Conservation (phyloP, 2,888 invertebrate genomes). For the Megamerina dolium region DNA sequence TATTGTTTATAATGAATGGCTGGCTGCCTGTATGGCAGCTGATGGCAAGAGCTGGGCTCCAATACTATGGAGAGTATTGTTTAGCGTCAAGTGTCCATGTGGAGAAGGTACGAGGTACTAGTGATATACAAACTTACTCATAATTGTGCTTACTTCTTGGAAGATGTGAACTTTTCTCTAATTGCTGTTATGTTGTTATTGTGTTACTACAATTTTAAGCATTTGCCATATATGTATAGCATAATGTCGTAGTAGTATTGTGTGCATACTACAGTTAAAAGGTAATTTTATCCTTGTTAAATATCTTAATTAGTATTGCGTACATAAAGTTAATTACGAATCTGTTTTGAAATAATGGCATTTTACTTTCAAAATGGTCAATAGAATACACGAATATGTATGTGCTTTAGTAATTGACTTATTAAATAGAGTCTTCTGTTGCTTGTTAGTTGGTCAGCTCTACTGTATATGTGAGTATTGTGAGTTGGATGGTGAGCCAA, state of each 20-base stretch:
- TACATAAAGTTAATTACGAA: slow-evolving; percentile 28
- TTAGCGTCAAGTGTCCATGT: too few relatives aligned
- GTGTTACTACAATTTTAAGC: too few relatives aligned
- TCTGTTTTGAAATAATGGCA: slow-evolving; percentile 22
- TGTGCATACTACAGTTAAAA: too few relatives aligned
- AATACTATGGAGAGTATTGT: too few relatives aligned
- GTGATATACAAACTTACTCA: too few relatives aligned
- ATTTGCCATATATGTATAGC: too few relatives aligned
- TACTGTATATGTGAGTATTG: too few relatives aligned
- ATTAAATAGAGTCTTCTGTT: too few relatives aligned
- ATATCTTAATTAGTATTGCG: slow-evolving; percentile 26
- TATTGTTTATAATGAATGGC: neutral
- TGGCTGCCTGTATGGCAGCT: neutral
- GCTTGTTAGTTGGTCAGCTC: too few relatives aligned
- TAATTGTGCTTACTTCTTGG: neutral
- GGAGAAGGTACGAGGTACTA: too few relatives aligned
- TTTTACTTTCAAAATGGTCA: slow-evolving; percentile 17
- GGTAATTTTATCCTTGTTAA: slow-evolving; percentile 26
- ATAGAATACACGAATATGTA: neutral
- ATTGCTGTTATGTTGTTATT: neutral
- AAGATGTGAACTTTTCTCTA: neutral
- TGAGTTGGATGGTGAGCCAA: too few relatives aligned
- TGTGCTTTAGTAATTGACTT: neutral
- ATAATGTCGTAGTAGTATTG: too few relatives aligned
- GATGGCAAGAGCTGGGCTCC: neutral